A percentile compares a stretch with the other conserved stretches of the same genome.
These are phyloP conservation scores for Agrochola lota DNA, from an alignment of 2,888 invertebrate genomes.

Conservation along the genomic window DNA sequence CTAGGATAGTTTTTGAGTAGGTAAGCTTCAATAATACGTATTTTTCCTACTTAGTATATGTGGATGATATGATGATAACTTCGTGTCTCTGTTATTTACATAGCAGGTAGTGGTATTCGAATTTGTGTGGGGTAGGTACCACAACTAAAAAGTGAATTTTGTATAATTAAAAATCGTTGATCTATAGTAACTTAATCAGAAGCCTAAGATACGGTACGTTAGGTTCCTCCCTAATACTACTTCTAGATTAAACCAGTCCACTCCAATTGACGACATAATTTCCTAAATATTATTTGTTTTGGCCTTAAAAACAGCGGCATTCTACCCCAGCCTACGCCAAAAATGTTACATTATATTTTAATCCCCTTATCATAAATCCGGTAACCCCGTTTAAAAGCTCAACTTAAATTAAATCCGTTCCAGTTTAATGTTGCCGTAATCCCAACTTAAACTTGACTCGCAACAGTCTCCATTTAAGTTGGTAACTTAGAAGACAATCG, in stretches of 20 bases:
- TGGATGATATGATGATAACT: too few species aligned
- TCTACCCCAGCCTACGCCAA: background rate
- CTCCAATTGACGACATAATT: background rate
- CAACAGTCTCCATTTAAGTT: slow-evolving; percentile 47
- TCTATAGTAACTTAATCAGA: background rate
- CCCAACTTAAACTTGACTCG: slow-evolving; percentile 34
- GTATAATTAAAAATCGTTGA: background rate
- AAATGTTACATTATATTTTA: slow-evolving; percentile 9
- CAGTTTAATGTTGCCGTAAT: slow-evolving; percentile 48
- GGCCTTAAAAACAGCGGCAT: background rate
- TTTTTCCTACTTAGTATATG: too few species aligned
- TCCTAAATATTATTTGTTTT: background rate
- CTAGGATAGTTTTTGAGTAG: too few species aligned
- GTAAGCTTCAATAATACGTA: too few species aligned
- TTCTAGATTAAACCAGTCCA: background rate
- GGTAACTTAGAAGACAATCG: slow-evolving; percentile 38
- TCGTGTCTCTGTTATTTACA: too few species aligned
- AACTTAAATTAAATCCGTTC: slow-evolving; percentile 48
- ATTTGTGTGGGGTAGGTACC: too few species aligned
- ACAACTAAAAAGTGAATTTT: too few species aligned
- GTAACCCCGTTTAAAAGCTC: slow-evolving; percentile 34
- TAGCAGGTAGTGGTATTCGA: too few species aligned
- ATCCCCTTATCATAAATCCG: slow-evolving; percentile 16
- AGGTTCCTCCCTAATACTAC: background rate
- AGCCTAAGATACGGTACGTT: background rate